Base-by-base conservation (phyloP, 2,888 invertebrate genomes). In the Apocheima hispidaria region DNA sequence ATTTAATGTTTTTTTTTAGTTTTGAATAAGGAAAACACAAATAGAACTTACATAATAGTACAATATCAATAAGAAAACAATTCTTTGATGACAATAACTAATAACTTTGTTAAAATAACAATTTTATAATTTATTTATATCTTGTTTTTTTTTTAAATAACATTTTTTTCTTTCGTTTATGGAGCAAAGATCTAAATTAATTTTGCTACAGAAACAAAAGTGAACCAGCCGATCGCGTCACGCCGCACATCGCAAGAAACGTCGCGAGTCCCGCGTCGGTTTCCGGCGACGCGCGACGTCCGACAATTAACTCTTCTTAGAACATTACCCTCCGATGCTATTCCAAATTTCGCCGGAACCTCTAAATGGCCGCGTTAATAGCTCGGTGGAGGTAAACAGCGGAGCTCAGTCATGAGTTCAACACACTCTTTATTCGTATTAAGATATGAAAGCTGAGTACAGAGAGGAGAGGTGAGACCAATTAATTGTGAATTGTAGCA, bases 251-350 rank as follows among this genome's bases (percentile, higher is more conserved):
- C 41, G 26, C 58, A 44, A 44, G 61, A 60, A 62, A 54, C 54
- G 38, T 50, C 36, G 52, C 64, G 57, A 68, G 2, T 35, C 63
- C 72, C 69, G 66, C 33, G 30, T 21, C 35, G 28, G 33, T 5
- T 30, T 16, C 16, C 18, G 40, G 21, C 23, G 59, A 20, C 56
- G 53, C 28, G 0, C 12, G 30, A 54, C 23, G 40, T 50, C 63
- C 53, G 66, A 63, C 70, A 72, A 72, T 69, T 69, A 71, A 71
- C 64, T 44, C 69, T 74, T 78, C 73, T 69, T 54, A 71, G 78
- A 78, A 76, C 52, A 36, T 46, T 52, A 46, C 58, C 46, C 38
- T 44, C 52, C 60, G 68, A 54, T 62, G 68, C 59, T 62, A 63
- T 61, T n/a, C 69, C 58, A 46, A 46, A 55, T 67, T 57, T 48